Evolutionary conservation across 2,113 vertebrate genomes (phyloP), one percentile per base, ranked within the genome.

Genomic region (Python bivittatus): DNA sequence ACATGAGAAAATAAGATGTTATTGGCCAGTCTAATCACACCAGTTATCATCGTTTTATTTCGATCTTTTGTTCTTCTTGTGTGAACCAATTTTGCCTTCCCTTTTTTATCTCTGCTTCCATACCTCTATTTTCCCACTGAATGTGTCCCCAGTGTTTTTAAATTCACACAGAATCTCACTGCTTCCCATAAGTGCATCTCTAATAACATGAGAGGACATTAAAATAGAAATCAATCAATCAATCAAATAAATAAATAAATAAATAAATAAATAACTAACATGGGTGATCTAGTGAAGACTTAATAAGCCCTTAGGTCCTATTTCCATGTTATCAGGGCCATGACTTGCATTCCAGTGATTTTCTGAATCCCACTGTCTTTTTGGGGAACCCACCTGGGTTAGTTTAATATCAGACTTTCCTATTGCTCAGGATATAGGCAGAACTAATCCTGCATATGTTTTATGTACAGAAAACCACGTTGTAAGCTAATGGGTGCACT

Each of bases 71-170:
- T 90, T 88, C 56, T 90, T 87, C 60, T 90, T 57, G 27, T 94
- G 68, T 92, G 85, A 92, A 88, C 48, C 83, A 90, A 92, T 90
- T 92, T 90, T 58, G 44, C 53, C 56, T 92, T 56, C 72, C 90
- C 85, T 58, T 92, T 72, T 90, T 92, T 89, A 88, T 84, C 68
- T 53, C 13, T 20, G 84, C 79, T 89, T 89, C 86, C 60, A 85
- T 52, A 85, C 20, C 56, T 56, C n/a, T 29, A 61, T 60, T 87
- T 90, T 42, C 48, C 22, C 42, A 23, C 83, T 85, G 88, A 68
- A 10, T 13, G 68, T 17, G 12, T 57, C 27, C 60, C 79, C 53
- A 42, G 53, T 54, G 60, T 87, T 87, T 54, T 61, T 38, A 29
- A 27, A 72, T 72, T 11, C 61, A 60, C 60, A 68, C 29, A 91